These are phyloP conservation scores for Drosophila algonquin DNA, from an alignment of 2,888 invertebrate species.

Conservation along the genomic window DNA sequence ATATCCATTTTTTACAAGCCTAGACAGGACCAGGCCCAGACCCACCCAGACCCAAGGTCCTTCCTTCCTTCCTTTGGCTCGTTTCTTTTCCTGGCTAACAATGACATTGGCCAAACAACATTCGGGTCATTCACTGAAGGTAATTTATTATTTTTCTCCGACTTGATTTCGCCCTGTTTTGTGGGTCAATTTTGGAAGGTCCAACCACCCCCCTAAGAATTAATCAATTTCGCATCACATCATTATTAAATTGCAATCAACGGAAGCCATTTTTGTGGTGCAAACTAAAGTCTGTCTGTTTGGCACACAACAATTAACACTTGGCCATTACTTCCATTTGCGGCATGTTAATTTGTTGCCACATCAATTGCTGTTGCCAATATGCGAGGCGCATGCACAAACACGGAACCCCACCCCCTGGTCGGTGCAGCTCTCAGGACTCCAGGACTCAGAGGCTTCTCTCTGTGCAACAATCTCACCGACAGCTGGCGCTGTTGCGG, in stretches of 20 bases:
- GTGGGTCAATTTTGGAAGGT: slow-evolving; percentile 35
- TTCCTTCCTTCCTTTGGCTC: slow-evolving; percentile 17
- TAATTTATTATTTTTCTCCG: slow-evolving; percentile 59
- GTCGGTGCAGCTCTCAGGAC: background rate
- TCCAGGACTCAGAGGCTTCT: slow-evolving; percentile 20
- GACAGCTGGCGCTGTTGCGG: slow-evolving; percentile 78
- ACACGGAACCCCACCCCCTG: slow-evolving; percentile 10
- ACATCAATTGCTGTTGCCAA: slow-evolving; percentile 79
- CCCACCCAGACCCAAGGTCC: slow-evolving; percentile 5
- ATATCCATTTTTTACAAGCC: slow-evolving; percentile 70
- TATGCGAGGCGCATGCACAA: slow-evolving; percentile 66
- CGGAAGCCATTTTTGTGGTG: slow-evolving; percentile 20
- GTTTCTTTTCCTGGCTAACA: slow-evolving; percentile 13
- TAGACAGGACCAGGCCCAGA: slow-evolving; percentile 30
- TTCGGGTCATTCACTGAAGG: slow-evolving; percentile 34
- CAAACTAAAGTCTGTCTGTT: slow-evolving; percentile 26
- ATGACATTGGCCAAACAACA: slow-evolving; percentile 40
- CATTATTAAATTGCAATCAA: slow-evolving; percentile 56
- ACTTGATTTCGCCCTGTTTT: slow-evolving; percentile 29
- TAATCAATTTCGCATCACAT: slow-evolving; percentile 61
- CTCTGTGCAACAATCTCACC: slow-evolving; percentile 72
- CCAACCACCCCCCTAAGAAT: slow-evolving; percentile 19
- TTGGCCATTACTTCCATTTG: slow-evolving; percentile 81
- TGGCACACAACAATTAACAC: slow-evolving; percentile 74
- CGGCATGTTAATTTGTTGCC: slow-evolving; percentile 83